A percentile compares a stretch with the other conserved stretches of the same genome.
Conservation (phyloP, 1,140 invertebrate species). For the Drosophila arizonae region DNA sequence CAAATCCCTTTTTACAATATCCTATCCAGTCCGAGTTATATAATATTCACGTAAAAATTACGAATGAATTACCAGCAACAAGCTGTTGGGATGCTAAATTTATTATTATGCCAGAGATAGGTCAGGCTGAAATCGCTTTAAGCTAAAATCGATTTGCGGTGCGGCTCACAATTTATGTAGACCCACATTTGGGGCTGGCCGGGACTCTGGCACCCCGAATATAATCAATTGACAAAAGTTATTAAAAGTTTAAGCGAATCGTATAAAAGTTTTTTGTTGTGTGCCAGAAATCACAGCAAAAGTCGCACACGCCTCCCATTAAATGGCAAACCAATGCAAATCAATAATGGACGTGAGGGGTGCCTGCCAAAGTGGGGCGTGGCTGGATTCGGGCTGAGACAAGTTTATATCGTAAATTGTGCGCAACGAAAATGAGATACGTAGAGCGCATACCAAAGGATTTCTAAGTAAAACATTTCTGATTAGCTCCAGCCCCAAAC, state of each 20-base stretch:
- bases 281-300: slow-evolving; percentile 65
- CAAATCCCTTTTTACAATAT: too few relatives aligned
- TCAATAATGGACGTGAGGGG: slow-evolving; percentile 44
- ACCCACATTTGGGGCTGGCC: slow-evolving; percentile 2
- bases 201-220: slow-evolving; percentile 27
- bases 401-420: slow-evolving; percentile 78
- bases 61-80: neutral
- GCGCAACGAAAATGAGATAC: slow-evolving; percentile 79
- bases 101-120: neutral
- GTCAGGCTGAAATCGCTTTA: slow-evolving; percentile 32
- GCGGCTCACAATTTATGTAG: slow-evolving; percentile 11
- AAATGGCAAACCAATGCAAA: slow-evolving; percentile 71
- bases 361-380: neutral
- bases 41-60: neutral
- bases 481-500: slow-evolving; percentile 57
- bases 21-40: neutral
- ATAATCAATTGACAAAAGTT: slow-evolving; percentile 80
- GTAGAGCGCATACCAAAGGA: slow-evolving; percentile 78
- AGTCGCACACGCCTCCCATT: slow-evolving; percentile 31
- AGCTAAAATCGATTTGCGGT: slow-evolving; percentile 41
- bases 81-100: neutral
- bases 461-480: slow-evolving; percentile 80
- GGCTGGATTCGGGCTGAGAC: slow-evolving; percentile 6
- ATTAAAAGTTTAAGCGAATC: slow-evolving; percentile 70
- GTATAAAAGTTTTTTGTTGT: slow-evolving; percentile 56